These are phyloP conservation scores for Limnephilus lunatus DNA, from an alignment of 2,888 invertebrate species.

Conservation along the genomic window DNA sequence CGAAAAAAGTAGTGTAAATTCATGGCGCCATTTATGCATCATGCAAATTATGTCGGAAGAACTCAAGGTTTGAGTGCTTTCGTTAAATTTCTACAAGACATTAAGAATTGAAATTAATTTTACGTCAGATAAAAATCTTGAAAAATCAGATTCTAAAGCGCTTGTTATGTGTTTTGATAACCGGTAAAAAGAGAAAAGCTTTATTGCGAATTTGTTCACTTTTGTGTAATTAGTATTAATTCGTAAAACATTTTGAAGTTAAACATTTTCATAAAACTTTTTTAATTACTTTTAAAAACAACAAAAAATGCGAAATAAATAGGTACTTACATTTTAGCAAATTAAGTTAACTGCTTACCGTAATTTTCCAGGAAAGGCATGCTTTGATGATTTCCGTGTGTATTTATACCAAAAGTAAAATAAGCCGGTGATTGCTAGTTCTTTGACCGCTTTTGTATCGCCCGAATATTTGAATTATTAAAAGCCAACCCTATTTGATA, in stretches of 20 bases:
- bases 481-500: conserved; percentile 38
- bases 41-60: no score
- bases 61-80: no score
- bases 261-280: background rate
- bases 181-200: no score
- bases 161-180: no score
- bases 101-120: no score
- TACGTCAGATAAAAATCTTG: no score
- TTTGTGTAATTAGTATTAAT: background rate
- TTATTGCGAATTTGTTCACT: no score
- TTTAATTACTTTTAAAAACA: background rate
- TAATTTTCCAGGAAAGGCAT: background rate
- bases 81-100: no score
- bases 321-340: background rate
- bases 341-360: background rate
- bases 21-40: no score
- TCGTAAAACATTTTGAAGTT: background rate
- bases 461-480: conserved; percentile 51
- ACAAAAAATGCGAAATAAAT: background rate
- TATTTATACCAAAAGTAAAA: conserved; percentile 13
- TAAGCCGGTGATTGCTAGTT: conserved; percentile 7
- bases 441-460: conserved; percentile 34
- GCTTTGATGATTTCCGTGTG: background rate
- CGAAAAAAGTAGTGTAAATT: no score
- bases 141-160: no score